Conservation (phyloP, 2,797 vertebrate genomes). For the Acanthurus lineatus region DNA sequence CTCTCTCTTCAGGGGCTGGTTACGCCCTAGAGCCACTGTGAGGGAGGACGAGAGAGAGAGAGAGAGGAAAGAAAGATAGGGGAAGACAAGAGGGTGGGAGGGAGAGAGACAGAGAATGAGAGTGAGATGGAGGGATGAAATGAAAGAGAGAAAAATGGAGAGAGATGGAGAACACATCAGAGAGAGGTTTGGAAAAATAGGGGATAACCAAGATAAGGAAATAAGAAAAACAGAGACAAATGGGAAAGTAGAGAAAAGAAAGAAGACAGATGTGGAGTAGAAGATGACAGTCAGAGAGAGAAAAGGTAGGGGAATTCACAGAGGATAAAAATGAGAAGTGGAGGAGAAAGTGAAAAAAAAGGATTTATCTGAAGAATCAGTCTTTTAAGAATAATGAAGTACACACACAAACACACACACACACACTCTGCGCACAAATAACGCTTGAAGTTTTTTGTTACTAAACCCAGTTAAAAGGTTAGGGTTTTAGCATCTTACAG, state of each 20-base stretch:
- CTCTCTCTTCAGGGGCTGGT: slow-evolving; percentile 97
- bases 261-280: background rate
- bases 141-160: background rate
- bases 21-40: slow-evolving; percentile 95
- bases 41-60: slow-evolving; percentile 16
- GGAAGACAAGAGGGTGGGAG: background rate
- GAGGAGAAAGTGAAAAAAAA: slow-evolving; percentile 22
- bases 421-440: background rate
- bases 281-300: background rate
- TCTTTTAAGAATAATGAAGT: background rate
- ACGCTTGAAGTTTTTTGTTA: slow-evolving; percentile 7
- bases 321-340: slow-evolving; percentile 29
- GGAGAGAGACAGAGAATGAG: background rate
- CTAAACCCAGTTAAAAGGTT: slow-evolving; percentile 38
- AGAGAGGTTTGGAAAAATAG: background rate
- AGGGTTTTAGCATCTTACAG: slow-evolving; percentile 33
- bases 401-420: background rate
- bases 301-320: background rate
- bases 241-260: slow-evolving; percentile 8
- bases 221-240: slow-evolving; percentile 3
- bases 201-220: background rate
- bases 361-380: slow-evolving; percentile 8
- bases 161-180: slow-evolving; percentile 2
- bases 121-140: background rate
- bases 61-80: background rate